A percentile compares a stretch with the other conserved stretches of the same genome.
These are phyloP conservation scores for Myiothlypis chrysogaster DNA, from an alignment of 2,797 vertebrate species.

Conservation along the genomic window DNA sequence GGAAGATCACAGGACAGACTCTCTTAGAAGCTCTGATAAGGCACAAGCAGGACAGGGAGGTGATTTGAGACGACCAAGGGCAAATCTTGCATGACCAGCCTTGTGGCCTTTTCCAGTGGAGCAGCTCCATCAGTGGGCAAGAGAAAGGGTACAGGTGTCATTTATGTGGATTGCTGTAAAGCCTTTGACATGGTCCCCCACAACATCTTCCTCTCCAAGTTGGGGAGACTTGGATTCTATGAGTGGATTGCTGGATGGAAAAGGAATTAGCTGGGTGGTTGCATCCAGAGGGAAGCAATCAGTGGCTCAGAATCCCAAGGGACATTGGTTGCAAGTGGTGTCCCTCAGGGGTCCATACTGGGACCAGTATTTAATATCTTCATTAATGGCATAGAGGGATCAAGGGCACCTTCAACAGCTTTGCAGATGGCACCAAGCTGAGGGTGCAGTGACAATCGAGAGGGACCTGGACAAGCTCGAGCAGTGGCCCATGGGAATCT, in stretches of 20 bases:
- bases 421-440: not conserved
- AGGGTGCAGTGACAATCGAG: not conserved
- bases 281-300: not conserved
- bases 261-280: not conserved
- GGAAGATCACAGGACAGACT: not conserved
- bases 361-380: not conserved
- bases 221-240: accelerated
- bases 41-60: not conserved
- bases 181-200: not conserved
- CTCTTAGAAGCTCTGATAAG: not conserved
- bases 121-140: not conserved
- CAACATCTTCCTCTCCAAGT: not conserved
- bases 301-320: not conserved
- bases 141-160: not conserved
- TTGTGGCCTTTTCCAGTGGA: not conserved
- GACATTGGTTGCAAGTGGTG: not conserved
- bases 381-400: no score
- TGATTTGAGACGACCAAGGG: not conserved
- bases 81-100: not conserved
- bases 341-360: not conserved
- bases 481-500: not conserved
- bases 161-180: not conserved
- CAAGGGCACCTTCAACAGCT: not conserved
- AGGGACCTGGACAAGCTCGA: accelerated
- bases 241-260: not conserved